Evolutionary conservation across 2,797 vertebrate species (phyloP).

Genomic region (Ctenosaura bakeri): DNA sequence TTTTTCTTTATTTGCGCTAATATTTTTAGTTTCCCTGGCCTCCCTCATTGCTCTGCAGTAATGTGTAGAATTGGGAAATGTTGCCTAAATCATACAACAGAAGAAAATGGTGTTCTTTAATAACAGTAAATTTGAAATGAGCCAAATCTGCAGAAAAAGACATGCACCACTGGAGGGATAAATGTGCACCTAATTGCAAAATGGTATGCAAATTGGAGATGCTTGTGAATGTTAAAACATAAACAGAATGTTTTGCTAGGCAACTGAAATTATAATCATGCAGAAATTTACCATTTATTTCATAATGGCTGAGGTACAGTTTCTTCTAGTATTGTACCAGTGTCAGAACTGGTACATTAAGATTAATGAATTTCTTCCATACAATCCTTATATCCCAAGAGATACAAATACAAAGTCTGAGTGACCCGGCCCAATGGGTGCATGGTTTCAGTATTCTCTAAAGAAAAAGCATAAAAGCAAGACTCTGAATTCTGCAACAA

Average conservation of each 20-base stretch:
- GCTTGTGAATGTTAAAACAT: slow-evolving; percentile 6
- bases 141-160: not conserved
- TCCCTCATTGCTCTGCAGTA: not conserved
- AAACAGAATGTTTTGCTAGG: slow-evolving; percentile 29
- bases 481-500: not conserved
- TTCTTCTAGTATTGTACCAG: fast-evolving
- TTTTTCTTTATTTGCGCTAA: slow-evolving; percentile 12
- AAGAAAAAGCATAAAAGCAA: not conserved
- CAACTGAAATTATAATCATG: not conserved
- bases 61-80: slow-evolving; percentile 8
- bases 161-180: slow-evolving; percentile 39
- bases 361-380: not conserved
- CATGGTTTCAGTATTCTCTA: not conserved
- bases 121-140: slow-evolving; percentile 44
- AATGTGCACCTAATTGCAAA: slow-evolving; percentile 28
- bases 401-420: fast-evolving
- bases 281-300: not conserved
- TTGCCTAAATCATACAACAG: slow-evolving; percentile 40
- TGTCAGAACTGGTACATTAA: not conserved
- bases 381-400: not conserved
- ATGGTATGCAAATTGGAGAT: not conserved
- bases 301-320: not conserved
- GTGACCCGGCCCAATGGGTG: not conserved
- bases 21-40: slow-evolving; percentile 1
- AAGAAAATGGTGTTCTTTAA: slow-evolving; percentile 14